These are phyloP conservation scores for Sinonovacula constricta DNA, from an alignment of 1,140 invertebrate species.

Conservation along the genomic window DNA sequence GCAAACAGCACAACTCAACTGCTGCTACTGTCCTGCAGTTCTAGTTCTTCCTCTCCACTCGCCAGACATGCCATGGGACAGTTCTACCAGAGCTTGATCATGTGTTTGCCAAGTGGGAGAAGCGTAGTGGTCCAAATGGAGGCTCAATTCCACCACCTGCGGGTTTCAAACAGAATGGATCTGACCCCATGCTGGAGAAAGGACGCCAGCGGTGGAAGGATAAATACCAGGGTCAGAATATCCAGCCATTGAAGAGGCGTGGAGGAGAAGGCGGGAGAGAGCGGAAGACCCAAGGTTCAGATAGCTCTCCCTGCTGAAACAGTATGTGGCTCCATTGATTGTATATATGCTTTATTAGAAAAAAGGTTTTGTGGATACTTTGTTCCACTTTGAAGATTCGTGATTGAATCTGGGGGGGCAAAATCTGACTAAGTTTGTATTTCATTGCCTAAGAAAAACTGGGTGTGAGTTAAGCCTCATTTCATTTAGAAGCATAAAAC, in stretches of 20 bases:
- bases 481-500: too few relatives aligned
- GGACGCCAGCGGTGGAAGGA: conserved; percentile 37
- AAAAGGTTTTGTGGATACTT: not conserved
- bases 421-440: not conserved
- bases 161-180: not conserved
- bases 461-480: too few relatives aligned
- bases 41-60: too few relatives aligned
- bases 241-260: conserved; percentile 2
- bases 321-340: not conserved
- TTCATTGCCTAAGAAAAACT: not conserved
- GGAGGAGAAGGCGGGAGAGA: not conserved
- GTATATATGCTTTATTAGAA: not conserved
- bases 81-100: conserved; percentile 34
- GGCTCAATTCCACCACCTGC: not conserved
- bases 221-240: conserved; percentile 21
- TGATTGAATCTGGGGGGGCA: not conserved
- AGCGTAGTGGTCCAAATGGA: conserved; percentile 4
- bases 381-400: not conserved
- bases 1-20: too few relatives aligned
- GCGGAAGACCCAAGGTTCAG: not conserved
- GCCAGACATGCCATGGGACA: too few relatives aligned
- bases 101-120: conserved; percentile 52
- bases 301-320: conserved; percentile 5
- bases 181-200: not conserved
- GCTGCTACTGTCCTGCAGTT: too few relatives aligned